These are phyloP conservation scores for Maniola jurtina DNA, from an alignment of 1,140 invertebrate species.

Conservation along the genomic window DNA sequence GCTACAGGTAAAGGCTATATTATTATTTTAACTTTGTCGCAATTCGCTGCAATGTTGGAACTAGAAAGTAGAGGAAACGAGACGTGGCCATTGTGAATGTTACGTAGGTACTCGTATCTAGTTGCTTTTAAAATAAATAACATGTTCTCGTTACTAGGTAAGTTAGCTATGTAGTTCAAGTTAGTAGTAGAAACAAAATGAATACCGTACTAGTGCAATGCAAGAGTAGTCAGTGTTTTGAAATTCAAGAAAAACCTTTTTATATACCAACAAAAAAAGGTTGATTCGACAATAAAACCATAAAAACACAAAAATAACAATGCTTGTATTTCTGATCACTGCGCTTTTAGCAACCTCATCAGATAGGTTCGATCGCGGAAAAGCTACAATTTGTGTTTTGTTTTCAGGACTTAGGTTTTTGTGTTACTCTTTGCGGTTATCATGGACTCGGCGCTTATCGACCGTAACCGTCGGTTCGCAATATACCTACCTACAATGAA, in stretches of 20 bases:
- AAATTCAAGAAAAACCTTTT: no score
- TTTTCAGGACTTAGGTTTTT: conserved; percentile 8
- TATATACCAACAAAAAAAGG: no score
- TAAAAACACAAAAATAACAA: no score
- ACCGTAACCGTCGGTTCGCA: conserved; percentile 49
- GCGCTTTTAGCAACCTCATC: no score
- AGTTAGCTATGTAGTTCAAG: no score
- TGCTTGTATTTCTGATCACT: no score
- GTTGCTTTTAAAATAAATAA: conserved; percentile 9
- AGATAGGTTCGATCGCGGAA: background rate
- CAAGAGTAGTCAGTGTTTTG: no score
- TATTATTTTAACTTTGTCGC: conserved; percentile 14
- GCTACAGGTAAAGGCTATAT: background rate
- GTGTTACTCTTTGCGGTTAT: conserved; percentile 19
- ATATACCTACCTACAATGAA: conserved; percentile 38
- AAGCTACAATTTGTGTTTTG: background rate
- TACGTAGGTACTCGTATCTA: conserved; percentile 10
- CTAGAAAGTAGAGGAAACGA: conserved; percentile 28
- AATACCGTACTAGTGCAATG: no score
- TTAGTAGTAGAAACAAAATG: no score
- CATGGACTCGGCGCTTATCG: conserved; percentile 40
- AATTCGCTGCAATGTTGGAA: conserved; percentile 9
- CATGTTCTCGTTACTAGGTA: background rate
- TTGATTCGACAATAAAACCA: no score
- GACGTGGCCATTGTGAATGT: conserved; percentile 26